Evolutionary conservation across 2,888 invertebrate species (phyloP), one percentile per base, ranked within the genome.

Genomic region (Apamea sordens): DNA sequence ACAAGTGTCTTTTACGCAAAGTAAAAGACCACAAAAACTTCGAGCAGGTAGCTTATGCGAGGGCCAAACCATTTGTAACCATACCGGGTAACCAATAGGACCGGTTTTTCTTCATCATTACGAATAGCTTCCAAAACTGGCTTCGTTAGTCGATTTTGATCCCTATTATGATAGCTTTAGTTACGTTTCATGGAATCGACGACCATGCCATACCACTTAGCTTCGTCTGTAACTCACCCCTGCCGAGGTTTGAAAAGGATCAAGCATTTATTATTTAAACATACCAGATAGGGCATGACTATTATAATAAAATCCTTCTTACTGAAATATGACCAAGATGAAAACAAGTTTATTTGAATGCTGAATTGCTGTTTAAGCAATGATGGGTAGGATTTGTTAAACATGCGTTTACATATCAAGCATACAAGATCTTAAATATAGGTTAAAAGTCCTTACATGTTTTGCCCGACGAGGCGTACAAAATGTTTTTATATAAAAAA

Each of bases 1-100:
- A 96, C 96, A 96, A 96, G 96, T 96, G 96, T 94, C 93, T 94
- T 94, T 94, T 94, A 94, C 94, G 94, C 94, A 94, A 95, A 94
- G 94, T 93, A 95, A 95, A 94, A 95, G 92, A 95, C 91, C 93
- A 96, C 94, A 96, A 96, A 96, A 96, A 95, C 94, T 90, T 83
- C 84, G 91, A 94, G 95, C 96, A 96, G 96, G 96, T 96, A 96
- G 94, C 92, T 89, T 91, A 90, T 86, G 86, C 88, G 88, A 90
- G 88, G 88, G 86, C 89, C 93, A 92, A 92, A 90, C 94, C 92
- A 95, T 94, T 95, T 93, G 93, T 92, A 93, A 94, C 95, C 93
- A 92, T 95, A 93, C 90, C 86, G 83, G 84, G 91, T 91, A 92
- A 92, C 85, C 86, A 90, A 95, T 94, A 96, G 92, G 93, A 95